Evolutionary conservation across 2,113 vertebrate genomes (phyloP).

Genomic region (Arvicanthis niloticus): DNA sequence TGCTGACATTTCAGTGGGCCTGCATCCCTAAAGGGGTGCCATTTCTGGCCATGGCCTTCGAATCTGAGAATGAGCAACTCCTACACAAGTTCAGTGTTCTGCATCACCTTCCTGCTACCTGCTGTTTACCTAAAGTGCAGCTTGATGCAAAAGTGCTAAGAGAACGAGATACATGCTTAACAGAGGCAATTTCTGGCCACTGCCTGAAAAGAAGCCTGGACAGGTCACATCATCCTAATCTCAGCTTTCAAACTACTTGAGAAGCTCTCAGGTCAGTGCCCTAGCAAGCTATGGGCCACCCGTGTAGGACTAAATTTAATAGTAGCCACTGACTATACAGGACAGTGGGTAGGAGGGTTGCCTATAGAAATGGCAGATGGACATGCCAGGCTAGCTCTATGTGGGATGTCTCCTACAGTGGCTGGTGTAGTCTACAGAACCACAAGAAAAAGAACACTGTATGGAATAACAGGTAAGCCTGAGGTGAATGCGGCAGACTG

Average conservation of each 20-base stretch:
- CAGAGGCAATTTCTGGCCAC: not conserved
- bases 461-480: not conserved
- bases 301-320: not conserved
- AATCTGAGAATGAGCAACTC: not conserved
- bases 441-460: not conserved
- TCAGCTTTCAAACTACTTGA: not conserved
- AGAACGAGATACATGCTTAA: not conserved
- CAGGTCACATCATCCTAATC: not conserved
- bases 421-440: not conserved
- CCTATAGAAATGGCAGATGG: not conserved
- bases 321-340: not conserved
- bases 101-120: accelerated
- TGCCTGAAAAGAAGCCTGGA: not conserved
- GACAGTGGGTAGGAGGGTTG: not conserved
- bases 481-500: not conserved
- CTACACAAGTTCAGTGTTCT: not conserved
- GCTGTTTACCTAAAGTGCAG: not conserved
- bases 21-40: not conserved
- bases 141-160: not conserved
- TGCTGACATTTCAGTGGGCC: too few species aligned
- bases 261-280: not conserved
- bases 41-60: not conserved
- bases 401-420: not conserved
- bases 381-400: not conserved
- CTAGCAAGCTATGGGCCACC: not conserved